Conservation (phyloP, 2,888 invertebrate genomes). For the Hybos culiciformis region DNA sequence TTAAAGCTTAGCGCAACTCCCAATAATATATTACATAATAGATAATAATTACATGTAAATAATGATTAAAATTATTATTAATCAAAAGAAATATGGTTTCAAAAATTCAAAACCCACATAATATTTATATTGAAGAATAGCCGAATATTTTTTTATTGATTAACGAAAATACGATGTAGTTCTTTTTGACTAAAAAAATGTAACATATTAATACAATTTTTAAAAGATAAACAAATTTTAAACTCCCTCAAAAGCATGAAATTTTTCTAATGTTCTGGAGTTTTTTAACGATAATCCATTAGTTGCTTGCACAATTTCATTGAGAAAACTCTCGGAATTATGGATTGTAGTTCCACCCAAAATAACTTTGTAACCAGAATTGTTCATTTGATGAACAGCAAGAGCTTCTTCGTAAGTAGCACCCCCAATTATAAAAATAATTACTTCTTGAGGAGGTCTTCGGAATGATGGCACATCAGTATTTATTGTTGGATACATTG, state of each 20-base stretch:
- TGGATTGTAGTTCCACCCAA: constrained; percentile 88
- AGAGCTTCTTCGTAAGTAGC: constrained; percentile 91
- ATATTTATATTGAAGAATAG: too few relatives aligned
- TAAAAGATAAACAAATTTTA: too few relatives aligned
- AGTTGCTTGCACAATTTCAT: constrained; percentile 57
- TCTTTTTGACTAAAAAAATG: too few relatives aligned
- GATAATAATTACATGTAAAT: too few relatives aligned
- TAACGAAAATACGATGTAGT: too few relatives aligned
- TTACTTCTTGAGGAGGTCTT: constrained; percentile 75
- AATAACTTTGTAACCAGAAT: constrained; percentile 55
- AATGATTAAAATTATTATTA: too few relatives aligned
- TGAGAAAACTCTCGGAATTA: constrained; percentile 68
- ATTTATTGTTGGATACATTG: constrained; percentile 71
- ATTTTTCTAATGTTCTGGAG: constrained; percentile 34
- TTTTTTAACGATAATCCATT: constrained; percentile 51
- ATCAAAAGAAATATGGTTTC: too few relatives aligned
- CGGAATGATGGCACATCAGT: constrained; percentile 41
- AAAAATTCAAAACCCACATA: too few relatives aligned
- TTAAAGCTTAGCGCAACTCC: too few relatives aligned
- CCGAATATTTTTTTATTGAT: too few relatives aligned
- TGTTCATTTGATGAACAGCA: constrained; percentile 70
- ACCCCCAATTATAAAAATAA: constrained; percentile 93
- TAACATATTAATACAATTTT: too few relatives aligned
- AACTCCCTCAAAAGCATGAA: constrained; percentile 13
- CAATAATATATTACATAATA: too few relatives aligned